Evolutionary conservation across 1,140 invertebrate genomes (phyloP), one percentile per base, ranked within the genome.

Genomic region (Anthonomus grandis): DNA sequence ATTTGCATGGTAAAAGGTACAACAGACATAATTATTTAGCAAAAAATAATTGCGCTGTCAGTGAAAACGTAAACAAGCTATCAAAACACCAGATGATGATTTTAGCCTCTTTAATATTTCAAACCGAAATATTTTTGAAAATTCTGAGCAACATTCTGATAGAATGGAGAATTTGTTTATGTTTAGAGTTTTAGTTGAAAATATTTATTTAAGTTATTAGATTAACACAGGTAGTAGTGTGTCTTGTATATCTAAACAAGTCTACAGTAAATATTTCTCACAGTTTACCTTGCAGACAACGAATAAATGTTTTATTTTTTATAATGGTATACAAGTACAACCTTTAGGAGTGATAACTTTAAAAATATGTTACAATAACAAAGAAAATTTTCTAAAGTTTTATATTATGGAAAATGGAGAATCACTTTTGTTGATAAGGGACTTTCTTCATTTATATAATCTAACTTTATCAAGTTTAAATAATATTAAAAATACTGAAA

Each of bases 381-480:
- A 31, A 31, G 38, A 18, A 41, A 41, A 6, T 46, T n/a, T 13
- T 24, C 17, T 50, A 27, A 38, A 50, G 13, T 37, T 50, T 50
- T 50, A 50, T 50, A 34, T 50, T 12, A 15, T 36, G 12, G 25
- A 50, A 50, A 50, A 50, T 21, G 47, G 47, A 19, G 27, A 34
- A 8, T 34, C 24, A 36, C 47, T 34, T n/a, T 18, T 50, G 22
- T 9, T 37, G 17, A 34, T 25, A 36, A 15, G 47, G 24, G 47
- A 50, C 37, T 50, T 50, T 24, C 31, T 36, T n/a, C 21, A 34
- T 37, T 27, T 34, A 36, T 37, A 50, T 13, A 50, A 50, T 50
- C 34, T 50, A 21, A 25, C 15, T 18, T 50, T 50, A 27, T 37
- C 47, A 50, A 19, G 21, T 19, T 8, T 50, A 25, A 36, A 50